These are phyloP conservation scores for Chrysina gloriosa DNA, from an alignment of 2,888 invertebrate species.

Conservation along the genomic window DNA sequence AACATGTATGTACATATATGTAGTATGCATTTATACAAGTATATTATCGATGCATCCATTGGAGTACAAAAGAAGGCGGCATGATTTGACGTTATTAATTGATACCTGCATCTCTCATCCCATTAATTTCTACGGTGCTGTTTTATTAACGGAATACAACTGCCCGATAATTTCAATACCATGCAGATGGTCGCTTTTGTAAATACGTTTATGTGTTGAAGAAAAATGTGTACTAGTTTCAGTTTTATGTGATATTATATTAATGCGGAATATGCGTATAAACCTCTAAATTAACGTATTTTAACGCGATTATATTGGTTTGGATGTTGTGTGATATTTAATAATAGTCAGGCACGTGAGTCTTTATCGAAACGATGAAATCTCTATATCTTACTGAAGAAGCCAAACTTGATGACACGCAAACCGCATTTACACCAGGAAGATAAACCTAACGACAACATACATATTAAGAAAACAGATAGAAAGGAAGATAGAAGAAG, in stretches of 20 bases:
- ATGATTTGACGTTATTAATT: slow-evolving; percentile 30
- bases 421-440: too few relatives aligned
- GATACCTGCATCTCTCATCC: slow-evolving; percentile 16
- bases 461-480: too few relatives aligned
- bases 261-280: slow-evolving; percentile 14
- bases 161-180: slow-evolving; percentile 19
- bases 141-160: slow-evolving; percentile 24
- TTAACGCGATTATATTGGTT: too few relatives aligned
- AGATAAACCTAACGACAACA: too few relatives aligned
- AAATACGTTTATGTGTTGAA: background rate
- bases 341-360: background rate
- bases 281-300: too few relatives aligned
- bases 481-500: too few relatives aligned
- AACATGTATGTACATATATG: background rate
- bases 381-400: too few relatives aligned
- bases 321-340: too few relatives aligned
- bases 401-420: too few relatives aligned
- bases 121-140: slow-evolving; percentile 22
- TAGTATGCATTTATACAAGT: background rate
- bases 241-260: background rate
- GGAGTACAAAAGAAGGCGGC: background rate
- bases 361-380: slow-evolving; percentile 11
- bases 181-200: slow-evolving; percentile 23
- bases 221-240: slow-evolving; percentile 16
- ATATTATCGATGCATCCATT: background rate